Evolutionary conservation across 35 echinoderm and acorn worm species (phyloP), one percentile per base, ranked within the genome.

Genomic region (Ophioderma brevispina): DNA sequence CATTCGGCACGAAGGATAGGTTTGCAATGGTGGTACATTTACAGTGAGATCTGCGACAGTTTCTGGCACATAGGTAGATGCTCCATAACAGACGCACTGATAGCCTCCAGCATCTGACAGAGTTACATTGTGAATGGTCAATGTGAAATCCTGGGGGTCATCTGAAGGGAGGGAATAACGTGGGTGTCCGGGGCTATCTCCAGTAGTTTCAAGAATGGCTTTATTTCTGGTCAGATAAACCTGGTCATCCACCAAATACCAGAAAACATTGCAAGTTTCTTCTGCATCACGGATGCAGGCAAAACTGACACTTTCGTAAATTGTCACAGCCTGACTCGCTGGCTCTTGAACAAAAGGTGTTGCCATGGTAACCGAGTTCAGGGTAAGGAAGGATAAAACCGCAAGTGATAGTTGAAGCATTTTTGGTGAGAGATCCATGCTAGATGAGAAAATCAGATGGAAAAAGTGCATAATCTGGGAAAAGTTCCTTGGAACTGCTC

Each of bases 211-310:
- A 8, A 70, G 4, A 11, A 52, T 52, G 4, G 15, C 59, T 70
- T 70, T 70, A 31, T 84, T 77, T 40, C 70, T 18, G 39, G 55
- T 79, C 28, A 94, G 55, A 64, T 94, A 94, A 19, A 49, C 40
- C 36, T 94, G 92, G 32, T 77, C 38, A 36, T 94, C 81, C 15
- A 77, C 78, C 35, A 80, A 80, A 31, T 94, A 94, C 92, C 92
- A 94, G 19, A 81, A 89, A 25, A 94, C 82, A 25, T 1, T 81
- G 55, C 76, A 78, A 28, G 77, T 84, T 52, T 85, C 25, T 21
- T 37, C 39, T 23, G 77, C 21, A 25, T 34, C 52, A 10, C 86
- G 76, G 46, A 84, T 78, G 32, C 92, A 94, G 0, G 80, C 80
- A 25, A 94, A 31, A 13, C 75, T 77, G 56, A 84, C 81, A 0